Evolutionary conservation across 2,797 vertebrate species (phyloP).

Genomic region (Oreonectes daqikongensis): DNA sequence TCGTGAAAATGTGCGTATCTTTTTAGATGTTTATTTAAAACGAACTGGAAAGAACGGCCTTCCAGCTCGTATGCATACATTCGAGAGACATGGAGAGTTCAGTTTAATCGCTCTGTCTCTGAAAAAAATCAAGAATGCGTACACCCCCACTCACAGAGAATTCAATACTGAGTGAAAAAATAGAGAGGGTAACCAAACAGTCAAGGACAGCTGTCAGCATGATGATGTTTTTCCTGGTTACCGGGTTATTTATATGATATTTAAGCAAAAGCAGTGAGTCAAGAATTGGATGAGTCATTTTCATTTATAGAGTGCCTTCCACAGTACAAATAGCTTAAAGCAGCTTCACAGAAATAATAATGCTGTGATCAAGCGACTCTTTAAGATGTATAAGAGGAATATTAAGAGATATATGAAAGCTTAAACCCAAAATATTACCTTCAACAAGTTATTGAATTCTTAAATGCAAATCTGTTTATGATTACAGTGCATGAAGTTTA

Average conservation of each 20-base stretch:
- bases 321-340: not conserved
- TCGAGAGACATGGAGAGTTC: not conserved
- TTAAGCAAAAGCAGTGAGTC: not conserved
- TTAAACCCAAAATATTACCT: not conserved
- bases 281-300: constrained; percentile 15
- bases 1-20: not conserved
- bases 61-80: constrained; percentile 5
- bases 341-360: constrained; percentile 4
- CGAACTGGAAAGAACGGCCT: not conserved
- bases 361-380: no score
- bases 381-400: not conserved
- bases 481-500: not conserved
- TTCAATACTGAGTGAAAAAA: constrained; percentile 57
- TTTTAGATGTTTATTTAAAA: not conserved
- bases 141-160: constrained; percentile 61
- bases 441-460: not conserved
- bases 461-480: constrained; percentile 2
- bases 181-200: constrained; percentile 55
- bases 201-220: constrained; percentile 19
- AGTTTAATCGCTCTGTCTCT: constrained; percentile 3
- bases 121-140: constrained; percentile 25
- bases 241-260: not conserved
- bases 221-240: constrained; percentile 14
- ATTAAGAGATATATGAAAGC: not conserved
- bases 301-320: not conserved